Conservation (phyloP, 2,888 invertebrate genomes). For the Adelphocoris suturalis region DNA sequence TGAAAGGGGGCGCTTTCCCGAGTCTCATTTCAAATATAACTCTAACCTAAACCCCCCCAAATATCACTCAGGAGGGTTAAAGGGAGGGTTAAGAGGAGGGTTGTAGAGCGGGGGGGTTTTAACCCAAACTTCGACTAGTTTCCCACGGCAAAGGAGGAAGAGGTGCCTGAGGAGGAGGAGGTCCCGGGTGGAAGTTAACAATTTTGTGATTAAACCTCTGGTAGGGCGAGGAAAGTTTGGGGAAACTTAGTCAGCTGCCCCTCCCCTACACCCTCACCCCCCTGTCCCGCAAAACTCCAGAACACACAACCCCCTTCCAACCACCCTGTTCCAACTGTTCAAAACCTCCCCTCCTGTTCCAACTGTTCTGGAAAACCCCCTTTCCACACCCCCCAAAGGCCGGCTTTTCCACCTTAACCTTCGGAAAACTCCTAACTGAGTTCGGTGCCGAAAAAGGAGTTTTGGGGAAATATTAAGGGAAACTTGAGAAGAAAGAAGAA, state of each 20-base stretch:
- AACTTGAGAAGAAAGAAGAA: background rate
- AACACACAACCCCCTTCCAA: background rate
- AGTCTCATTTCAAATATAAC: constrained; percentile 30
- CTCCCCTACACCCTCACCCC: background rate
- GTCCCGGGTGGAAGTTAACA: constrained; percentile 16
- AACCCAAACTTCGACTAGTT: background rate
- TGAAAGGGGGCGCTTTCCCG: constrained; percentile 34
- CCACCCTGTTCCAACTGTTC: background rate
- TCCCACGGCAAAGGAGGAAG: background rate
- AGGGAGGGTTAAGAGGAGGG: background rate
- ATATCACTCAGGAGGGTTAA: background rate
- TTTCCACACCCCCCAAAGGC: background rate
- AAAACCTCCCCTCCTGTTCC: background rate
- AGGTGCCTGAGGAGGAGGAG: background rate
- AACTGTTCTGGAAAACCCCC: no score
- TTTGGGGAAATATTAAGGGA: background rate
- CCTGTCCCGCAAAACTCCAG: no score
- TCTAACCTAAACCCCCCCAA: background rate
- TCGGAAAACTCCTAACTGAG: background rate
- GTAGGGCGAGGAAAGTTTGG: constrained; percentile 29
- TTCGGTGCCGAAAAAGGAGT: background rate
- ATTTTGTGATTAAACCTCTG: constrained; percentile 44
- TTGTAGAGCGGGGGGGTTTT: background rate
- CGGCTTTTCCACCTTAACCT: background rate
- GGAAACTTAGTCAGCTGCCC: constrained; percentile 32